Percentiles rank a stretch among this genome's conserved stretches.
These are phyloP conservation scores for Rhynchonycteris naso DNA, from an alignment of 2,797 vertebrate species.

Conservation along the genomic window DNA sequence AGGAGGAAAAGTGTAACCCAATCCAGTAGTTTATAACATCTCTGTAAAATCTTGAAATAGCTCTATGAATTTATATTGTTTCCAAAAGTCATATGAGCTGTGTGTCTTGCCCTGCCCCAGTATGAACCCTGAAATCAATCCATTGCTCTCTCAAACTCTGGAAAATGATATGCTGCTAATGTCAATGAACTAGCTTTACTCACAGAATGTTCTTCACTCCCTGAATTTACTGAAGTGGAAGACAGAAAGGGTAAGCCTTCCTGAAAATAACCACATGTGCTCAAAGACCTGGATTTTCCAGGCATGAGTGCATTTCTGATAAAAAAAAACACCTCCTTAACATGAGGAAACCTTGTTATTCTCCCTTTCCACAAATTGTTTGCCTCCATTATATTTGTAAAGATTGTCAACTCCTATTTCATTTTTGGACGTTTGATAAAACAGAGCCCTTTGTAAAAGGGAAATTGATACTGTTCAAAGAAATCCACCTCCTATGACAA, in stretches of 20 bases:
- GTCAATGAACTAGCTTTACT: constrained; percentile 32
- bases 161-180: constrained; percentile 60
- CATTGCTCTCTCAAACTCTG: constrained; percentile 63
- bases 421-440: neutral
- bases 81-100: constrained; percentile 64
- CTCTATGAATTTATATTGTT: constrained; percentile 71
- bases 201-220: constrained; percentile 54
- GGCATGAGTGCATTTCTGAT: constrained; percentile 19
- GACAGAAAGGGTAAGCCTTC: neutral
- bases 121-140: constrained; percentile 72
- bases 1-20: constrained; percentile 71
- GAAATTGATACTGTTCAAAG: neutral
- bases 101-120: constrained; percentile 35
- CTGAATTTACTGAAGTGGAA: constrained; percentile 58
- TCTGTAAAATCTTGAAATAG: constrained; percentile 74
- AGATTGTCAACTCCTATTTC: constrained; percentile 34
- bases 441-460: neutral
- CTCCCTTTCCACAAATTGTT: neutral
- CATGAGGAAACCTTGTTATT: neutral
- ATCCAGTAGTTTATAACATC: constrained; percentile 69
- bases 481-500: neutral
- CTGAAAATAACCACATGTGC: constrained; percentile 36
- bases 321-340: constrained; percentile 27
- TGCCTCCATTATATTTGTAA: constrained; percentile 33
- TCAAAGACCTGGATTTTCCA: constrained; percentile 13